Evolutionary conservation across 2,888 invertebrate genomes (phyloP).

Genomic region (Spisula subtruncata): DNA sequence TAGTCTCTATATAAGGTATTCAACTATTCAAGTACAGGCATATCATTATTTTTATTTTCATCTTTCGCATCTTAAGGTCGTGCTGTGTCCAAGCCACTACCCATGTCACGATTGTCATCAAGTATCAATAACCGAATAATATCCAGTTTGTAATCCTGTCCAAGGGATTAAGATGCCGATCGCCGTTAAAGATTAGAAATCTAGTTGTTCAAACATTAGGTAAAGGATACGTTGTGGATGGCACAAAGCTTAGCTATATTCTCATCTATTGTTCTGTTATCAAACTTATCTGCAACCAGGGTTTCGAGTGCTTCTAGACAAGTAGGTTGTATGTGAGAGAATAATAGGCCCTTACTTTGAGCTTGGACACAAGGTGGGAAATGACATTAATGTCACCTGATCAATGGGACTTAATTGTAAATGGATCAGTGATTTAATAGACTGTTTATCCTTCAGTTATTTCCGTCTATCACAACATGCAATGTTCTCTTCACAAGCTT

Average conservation of each 20-base stretch:
- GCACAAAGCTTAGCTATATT: slow-evolving; percentile 1
- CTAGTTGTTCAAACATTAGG: slow-evolving; percentile 5
- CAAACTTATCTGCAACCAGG: slow-evolving; percentile 1
- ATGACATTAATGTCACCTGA: slow-evolving; percentile 3
- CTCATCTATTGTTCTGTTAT: not conserved
- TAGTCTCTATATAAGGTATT: too few species aligned
- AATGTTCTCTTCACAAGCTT: not conserved
- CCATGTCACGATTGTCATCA: slow-evolving; percentile 20
- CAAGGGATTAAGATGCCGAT: slow-evolving; percentile 24
- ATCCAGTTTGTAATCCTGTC: not conserved
- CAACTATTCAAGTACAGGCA: not conserved
- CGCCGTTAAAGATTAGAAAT: not conserved
- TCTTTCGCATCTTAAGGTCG: not conserved
- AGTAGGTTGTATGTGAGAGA: not conserved
- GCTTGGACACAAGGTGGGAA: slow-evolving; percentile 17
- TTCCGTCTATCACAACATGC: not conserved
- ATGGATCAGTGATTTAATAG: not conserved
- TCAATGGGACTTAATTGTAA: not conserved
- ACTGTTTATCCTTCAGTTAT: not conserved
- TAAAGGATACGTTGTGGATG: slow-evolving; percentile 13
- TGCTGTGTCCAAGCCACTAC: slow-evolving; percentile 17
- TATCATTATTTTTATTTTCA: too few species aligned
- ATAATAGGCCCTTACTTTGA: slow-evolving; percentile 2
- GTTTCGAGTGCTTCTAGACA: not conserved
- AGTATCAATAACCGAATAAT: not conserved